Evolutionary conservation across 2,888 invertebrate species (phyloP), one percentile per base, ranked within the genome.

Genomic region (Aphidoletes aphidimyza): DNA sequence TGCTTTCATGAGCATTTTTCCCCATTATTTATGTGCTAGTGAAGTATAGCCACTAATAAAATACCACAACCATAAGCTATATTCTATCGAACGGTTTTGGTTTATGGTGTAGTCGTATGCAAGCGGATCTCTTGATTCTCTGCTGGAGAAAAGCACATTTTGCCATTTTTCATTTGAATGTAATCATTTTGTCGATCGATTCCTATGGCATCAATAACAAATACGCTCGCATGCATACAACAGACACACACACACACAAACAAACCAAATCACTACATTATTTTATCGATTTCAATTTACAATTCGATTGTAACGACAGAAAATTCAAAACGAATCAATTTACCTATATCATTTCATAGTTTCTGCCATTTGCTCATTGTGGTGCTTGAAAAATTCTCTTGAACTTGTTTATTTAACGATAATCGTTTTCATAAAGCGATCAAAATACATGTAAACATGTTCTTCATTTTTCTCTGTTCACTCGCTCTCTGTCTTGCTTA

Each of bases 371-470:
- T 54, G 3, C 54, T 54, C 22, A 22, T 30, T 14, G 34, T 54
- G n/a, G 42, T 54, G 54, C 69, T 69, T 69, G 69, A 22, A 34
- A n/a, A 30, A 69, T 69, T 69, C 69, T 30, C 69, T 69, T 30
- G 69, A 69, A 69, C 69, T 69, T 69, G 69, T 69, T 69, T 69
- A 69, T 69, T 69, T 69, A 69, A 69, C 69, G 69, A 69, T 69
- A 69, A 69, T 69, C 69, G 69, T 69, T 69, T 69, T 69, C 69
- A 69, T 69, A 69, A 69, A 69, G 34, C 30, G 69, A 69, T 69
- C 69, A 69, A 69, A 69, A 69, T 69, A 30, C 69, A 69, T 69
- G 69, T 69, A 69, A 69, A 69, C 69, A 69, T 69, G 69, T 69
- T 69, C 14, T 42, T 9, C 14, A 6, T 6, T 42, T 9, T 9